These are phyloP conservation scores for Chelon auratus DNA, from an alignment of 2,797 vertebrate genomes.

Conservation along the genomic window DNA sequence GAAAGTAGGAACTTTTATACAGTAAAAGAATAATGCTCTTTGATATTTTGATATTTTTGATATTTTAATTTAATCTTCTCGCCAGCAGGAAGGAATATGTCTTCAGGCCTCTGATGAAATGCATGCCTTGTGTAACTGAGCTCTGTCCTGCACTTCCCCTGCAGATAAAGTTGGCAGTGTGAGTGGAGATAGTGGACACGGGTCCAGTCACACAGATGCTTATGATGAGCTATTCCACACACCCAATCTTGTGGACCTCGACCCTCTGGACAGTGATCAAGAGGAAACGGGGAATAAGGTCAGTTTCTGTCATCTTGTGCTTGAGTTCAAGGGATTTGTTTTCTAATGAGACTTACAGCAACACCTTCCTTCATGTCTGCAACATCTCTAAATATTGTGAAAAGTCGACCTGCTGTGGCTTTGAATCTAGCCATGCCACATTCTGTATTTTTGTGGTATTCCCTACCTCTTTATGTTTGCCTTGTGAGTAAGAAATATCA, in stretches of 20 bases:
- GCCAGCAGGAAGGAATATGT: conserved; percentile 23
- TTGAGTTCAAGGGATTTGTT: not conserved
- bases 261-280: conserved; percentile 85
- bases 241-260: conserved; percentile 71
- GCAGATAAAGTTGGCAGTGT: conserved; percentile 85
- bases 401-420: not conserved
- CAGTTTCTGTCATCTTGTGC: not conserved
- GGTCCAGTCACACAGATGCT: conserved; percentile 82
- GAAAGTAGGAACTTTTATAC: conserved; percentile 27
- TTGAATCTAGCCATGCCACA: not conserved
- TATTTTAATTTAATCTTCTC: conserved; percentile 50
- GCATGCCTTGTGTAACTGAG: conserved; percentile 28
- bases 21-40: conserved; percentile 18
- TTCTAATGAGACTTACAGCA: not conserved
- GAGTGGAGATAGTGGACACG: conserved; percentile 83
- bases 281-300: conserved; percentile 87
- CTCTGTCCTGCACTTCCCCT: conserved; percentile 23
- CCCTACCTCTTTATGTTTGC: not conserved
- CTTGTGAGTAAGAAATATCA: not conserved
- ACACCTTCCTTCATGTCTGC: no score
- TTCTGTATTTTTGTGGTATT: not conserved
- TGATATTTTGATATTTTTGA: conserved; percentile 36
- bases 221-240: conserved; percentile 95
- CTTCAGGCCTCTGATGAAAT: conserved; percentile 30
- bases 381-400: no score